Percentiles rank a stretch among this genome's conserved stretches.
phyloP scores from a whole-genome alignment of 2,113 vertebrate species.

The Cryptotis parvus region DNA sequence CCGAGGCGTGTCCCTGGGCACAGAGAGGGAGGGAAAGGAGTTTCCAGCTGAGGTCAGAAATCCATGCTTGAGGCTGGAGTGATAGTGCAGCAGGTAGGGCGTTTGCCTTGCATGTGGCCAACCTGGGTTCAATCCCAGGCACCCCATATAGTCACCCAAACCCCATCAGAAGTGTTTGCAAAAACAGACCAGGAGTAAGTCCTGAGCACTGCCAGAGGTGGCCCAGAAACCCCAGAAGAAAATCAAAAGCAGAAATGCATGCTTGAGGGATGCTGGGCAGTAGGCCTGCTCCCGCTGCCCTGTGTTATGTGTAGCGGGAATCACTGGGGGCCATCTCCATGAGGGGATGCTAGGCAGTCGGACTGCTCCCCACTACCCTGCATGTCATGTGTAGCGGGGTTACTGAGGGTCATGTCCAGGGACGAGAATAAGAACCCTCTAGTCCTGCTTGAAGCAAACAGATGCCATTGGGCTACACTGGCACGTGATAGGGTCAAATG shows the following conservation, averaged over 20 bases:
- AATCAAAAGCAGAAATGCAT: not conserved
- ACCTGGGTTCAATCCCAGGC: not conserved
- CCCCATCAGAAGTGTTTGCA: not conserved
- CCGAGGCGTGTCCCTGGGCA: too few species aligned
- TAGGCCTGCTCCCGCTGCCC: not conserved
- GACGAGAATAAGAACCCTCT: not conserved
- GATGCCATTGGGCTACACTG: too few species aligned
- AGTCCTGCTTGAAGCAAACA: too few species aligned
- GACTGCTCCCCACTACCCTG: not conserved
- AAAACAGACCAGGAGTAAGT: not conserved
- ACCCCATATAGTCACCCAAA: too few species aligned
- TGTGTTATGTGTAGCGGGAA: not conserved
- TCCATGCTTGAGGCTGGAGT: too few species aligned
- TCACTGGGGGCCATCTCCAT: not conserved
- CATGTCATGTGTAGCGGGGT: not conserved
- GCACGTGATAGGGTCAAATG: too few species aligned
- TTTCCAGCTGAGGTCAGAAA: too few species aligned
- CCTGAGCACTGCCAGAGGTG: not conserved
- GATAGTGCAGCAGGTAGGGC: too few species aligned
- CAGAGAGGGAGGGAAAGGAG: not conserved
- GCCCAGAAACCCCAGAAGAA: not conserved
- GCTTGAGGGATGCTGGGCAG: not conserved
- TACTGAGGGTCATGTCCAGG: not conserved
- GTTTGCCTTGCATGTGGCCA: too few species aligned
- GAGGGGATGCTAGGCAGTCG: not conserved